phyloP scores from a whole-genome alignment of 2,797 vertebrate genomes.

The Darevskia mixta region DNA sequence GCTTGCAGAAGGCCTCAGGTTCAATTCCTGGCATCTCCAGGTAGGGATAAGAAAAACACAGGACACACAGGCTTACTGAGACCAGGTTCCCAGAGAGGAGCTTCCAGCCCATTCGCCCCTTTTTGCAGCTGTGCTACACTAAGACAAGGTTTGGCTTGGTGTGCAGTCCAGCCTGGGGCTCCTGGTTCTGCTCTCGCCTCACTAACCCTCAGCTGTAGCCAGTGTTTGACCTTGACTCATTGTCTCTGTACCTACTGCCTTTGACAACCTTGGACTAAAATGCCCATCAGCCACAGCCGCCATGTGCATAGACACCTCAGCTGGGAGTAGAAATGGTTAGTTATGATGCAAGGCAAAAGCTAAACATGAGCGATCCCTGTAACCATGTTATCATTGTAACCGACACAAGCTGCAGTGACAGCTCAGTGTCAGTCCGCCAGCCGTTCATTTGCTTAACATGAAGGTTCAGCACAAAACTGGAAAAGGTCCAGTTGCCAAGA shows the following conservation, averaged over 20 bases:
- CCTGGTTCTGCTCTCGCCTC: too few relatives aligned
- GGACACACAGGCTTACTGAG: not conserved
- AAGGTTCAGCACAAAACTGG: not conserved
- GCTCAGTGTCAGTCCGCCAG: not conserved
- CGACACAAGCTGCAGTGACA: not conserved
- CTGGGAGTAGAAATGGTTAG: not conserved
- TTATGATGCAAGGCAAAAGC: not conserved
- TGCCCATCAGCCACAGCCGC: too few relatives aligned
- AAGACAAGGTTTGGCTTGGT: too few relatives aligned
- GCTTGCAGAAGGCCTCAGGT: too few relatives aligned
- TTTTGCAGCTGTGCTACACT: too few relatives aligned
- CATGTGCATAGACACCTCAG: not conserved
- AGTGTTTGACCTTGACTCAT: too few relatives aligned
- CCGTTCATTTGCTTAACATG: not conserved
- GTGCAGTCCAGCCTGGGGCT: too few relatives aligned
- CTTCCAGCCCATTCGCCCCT: too few relatives aligned
- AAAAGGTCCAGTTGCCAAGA: not conserved
- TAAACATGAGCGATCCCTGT: not conserved
- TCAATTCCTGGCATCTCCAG: too few relatives aligned
- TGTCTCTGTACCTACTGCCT: not conserved
- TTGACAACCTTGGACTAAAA: not conserved
- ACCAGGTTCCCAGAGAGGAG: too few relatives aligned
- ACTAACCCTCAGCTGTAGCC: too few relatives aligned
- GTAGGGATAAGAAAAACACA: not conserved
- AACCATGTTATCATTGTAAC: not conserved